Base-by-base conservation (phyloP, 2,797 vertebrate species). In the Karalla daura region DNA sequence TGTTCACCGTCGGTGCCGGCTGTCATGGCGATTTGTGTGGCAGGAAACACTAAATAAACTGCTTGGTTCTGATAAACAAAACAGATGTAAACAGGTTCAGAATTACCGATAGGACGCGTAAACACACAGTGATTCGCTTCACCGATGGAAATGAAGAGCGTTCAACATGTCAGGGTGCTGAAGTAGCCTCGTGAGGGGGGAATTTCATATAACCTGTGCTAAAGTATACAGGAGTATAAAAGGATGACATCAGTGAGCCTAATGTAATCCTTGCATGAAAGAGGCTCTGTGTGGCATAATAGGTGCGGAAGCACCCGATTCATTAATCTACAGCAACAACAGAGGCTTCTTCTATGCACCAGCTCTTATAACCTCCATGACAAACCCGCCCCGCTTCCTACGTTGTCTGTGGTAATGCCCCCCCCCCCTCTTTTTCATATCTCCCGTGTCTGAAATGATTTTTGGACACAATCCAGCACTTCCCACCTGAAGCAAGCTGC, bases 1-100 rank as follows among this genome's bases (percentile, higher is more conserved):
- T 91, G 78, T 89, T 85, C 59, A 44, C 62, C n/a, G 40, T 32
- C n/a, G 69, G 72, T 67, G 76, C 79, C 81, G 67, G 76, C 83
- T 84, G 87, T 78, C 77, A 78, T 64, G 79, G 63, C 53, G 45
- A 86, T 89, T 82, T 89, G 74, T 69, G 81, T 85, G 83, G 78
- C 84, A 86, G 86, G 87, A 90, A 88, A 83, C 75, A 76, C 70
- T 55, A 78, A 72, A 80, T 78, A 88, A 90, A 86, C 86, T 81
- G 55, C 44, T 83, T 1, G 51, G 39, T 39, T 58, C 56, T 17
- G 61, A 75, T 70, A 78, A 84, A 88, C 63, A 81, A 74, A 83
- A 63, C 79, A 69, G 56, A 80, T 62, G 52, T 55, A 63, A 80
- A 76, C 65, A 64, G 39, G 74, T 67, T 65, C 27, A 50, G 39